Percentiles rank a stretch among this genome's conserved stretches.
Evolutionary conservation across 2,888 invertebrate genomes (phyloP).

Genomic region (Cenopis cana): DNA sequence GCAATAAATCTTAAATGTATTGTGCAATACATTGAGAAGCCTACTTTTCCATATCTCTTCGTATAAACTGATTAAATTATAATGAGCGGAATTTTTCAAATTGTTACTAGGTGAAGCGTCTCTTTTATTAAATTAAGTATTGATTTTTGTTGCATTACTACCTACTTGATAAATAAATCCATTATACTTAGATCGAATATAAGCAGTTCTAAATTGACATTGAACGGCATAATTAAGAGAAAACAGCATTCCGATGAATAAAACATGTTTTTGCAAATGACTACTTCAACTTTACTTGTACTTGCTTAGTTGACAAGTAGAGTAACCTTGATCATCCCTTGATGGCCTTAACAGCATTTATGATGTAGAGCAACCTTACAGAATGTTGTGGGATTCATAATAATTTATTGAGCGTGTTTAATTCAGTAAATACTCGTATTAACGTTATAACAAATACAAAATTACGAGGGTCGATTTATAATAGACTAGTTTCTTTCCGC

Average conservation of each 20-base stretch:
- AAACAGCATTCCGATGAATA: constrained; percentile 50
- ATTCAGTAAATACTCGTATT: neutral
- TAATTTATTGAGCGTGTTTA: neutral
- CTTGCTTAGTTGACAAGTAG: constrained; percentile 55
- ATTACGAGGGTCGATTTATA: neutral
- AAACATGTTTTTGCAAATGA: constrained; percentile 44
- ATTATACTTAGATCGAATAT: neutral
- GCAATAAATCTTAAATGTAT: neutral
- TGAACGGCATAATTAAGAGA: constrained; percentile 46
- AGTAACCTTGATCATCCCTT: constrained; percentile 70
- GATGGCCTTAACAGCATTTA: constrained; percentile 62
- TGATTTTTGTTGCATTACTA: constrained; percentile 8
- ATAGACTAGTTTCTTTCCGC: too few relatives aligned
- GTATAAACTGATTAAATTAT: neutral
- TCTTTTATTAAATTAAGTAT: neutral
- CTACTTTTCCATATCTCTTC: neutral
- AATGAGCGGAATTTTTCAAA: neutral
- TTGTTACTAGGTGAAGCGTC: neutral
- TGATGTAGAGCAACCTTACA: constrained; percentile 49
- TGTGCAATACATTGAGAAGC: neutral
- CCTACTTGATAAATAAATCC: constrained; percentile 18
- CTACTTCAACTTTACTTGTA: constrained; percentile 15
- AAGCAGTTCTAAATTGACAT: constrained; percentile 30
- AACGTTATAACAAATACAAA: neutral
- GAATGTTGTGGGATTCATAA: constrained; percentile 3